phyloP scores from a whole-genome alignment of 1,140 invertebrate genomes.

The Formica selysi region DNA sequence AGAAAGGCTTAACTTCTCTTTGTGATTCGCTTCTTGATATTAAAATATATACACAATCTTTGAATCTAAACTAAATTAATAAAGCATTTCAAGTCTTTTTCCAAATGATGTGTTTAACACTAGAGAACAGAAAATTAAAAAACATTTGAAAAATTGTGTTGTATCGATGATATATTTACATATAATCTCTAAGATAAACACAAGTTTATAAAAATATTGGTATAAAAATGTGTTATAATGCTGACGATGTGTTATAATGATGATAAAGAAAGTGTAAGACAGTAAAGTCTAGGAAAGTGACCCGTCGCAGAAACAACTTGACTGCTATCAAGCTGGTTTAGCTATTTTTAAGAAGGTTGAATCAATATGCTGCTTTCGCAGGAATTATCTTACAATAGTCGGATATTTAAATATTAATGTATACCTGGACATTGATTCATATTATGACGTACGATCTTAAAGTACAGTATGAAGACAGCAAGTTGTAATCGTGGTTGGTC shows the following conservation, averaged over 20 bases:
- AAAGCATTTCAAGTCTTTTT: not conserved
- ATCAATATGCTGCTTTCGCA: slow-evolving; percentile 57
- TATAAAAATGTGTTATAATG: not conserved
- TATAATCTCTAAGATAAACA: not conserved
- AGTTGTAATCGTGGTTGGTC: slow-evolving; percentile 50
- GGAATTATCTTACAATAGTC: slow-evolving; percentile 51
- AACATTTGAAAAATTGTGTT: not conserved
- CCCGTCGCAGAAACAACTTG: slow-evolving; percentile 3
- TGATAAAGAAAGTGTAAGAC: not conserved
- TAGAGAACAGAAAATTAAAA: not conserved
- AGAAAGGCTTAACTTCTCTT: not conserved
- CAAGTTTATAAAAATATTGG: slow-evolving; percentile 7
- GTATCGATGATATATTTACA: not conserved
- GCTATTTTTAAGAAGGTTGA: slow-evolving; percentile 59
- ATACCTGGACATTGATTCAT: slow-evolving; percentile 51
- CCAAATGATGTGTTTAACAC: not conserved
- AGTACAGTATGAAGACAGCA: slow-evolving; percentile 37
- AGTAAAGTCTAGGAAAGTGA: not conserved
- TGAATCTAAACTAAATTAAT: not conserved
- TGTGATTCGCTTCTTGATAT: not conserved
- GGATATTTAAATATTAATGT: slow-evolving; percentile 27
- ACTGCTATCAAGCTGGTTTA: slow-evolving; percentile 34
- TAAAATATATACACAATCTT: not conserved
- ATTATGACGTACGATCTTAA: slow-evolving; percentile 58
- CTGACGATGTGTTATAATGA: not conserved